Evolutionary conservation across 2,888 invertebrate genomes (phyloP), one percentile per base, ranked within the genome.

Genomic region (Trichopria drosophilae): DNA sequence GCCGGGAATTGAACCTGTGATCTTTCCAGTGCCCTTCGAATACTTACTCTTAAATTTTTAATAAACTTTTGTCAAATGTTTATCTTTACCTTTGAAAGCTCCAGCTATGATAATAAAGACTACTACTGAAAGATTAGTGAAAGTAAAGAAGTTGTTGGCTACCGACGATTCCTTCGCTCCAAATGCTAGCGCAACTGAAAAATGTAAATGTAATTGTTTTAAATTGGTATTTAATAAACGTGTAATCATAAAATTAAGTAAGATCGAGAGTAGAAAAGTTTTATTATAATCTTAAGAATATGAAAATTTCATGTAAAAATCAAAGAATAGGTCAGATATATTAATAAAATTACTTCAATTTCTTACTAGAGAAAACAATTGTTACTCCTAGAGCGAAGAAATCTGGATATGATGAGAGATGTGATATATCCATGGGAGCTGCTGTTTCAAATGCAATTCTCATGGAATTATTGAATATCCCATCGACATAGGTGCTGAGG

Each of bases 151-250:
- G 68, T 91, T 93, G 76, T 94, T 94, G 58, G 90, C 84, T 37
- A 82, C 78, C 0, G 90, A 87, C 1, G 93, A 93, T 73, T 93
- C 92, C 66, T 90, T 93, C 35, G 92, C 88, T 0, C 94, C 94
- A 58, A 91, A 82, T 0, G 90, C 88, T 18, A 88, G 76, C 1
- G 82, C 87, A 72, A 82, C 85, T 84, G 73, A 50, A 45, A 45
- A 32, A 36, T 35, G 24, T 24, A 24, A 7, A 24, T 24, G 24
- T 10, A 7, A 24, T 10, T n/a, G n/a, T n/a, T n/a, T n/a, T n/a
- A n/a, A n/a, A n/a, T n/a, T n/a, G n/a, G n/a, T n/a, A n/a, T n/a
- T n/a, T n/a, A n/a, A n/a, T n/a, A 24, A 7, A 24, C 24, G 7
- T 24, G 24, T 9, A 24, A 24, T 9, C 6, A 24, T 10, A n/a